Percentiles rank a stretch among this genome's conserved stretches.
Evolutionary conservation across 30 jellyfish, hydroid and myxozoan species (phyloP).

Genomic region (Catostylus mosaicus): DNA sequence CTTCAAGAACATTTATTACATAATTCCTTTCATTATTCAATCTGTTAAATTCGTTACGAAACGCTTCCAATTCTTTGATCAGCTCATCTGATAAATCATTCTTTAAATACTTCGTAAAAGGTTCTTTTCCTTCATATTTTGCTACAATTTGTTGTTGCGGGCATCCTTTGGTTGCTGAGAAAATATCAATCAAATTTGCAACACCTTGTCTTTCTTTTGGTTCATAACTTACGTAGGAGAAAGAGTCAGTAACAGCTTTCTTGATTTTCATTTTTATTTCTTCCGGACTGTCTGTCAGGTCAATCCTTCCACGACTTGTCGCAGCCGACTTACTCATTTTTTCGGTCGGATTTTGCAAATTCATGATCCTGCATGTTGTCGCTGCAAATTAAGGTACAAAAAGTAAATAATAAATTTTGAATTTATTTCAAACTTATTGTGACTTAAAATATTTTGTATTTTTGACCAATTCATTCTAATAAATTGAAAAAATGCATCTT

Average conservation of each 20-base stretch:
- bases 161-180: conserved; percentile 43
- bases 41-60: conserved; percentile 49
- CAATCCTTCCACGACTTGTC: conserved; percentile 70
- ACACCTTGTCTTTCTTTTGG: conserved; percentile 80
- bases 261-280: conserved; percentile 49
- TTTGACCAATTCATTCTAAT: too few species aligned
- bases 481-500: too few species aligned
- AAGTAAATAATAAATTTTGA: not conserved
- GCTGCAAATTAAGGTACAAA: conserved; percentile 6
- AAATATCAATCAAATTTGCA: conserved; percentile 66
- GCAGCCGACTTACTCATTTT: conserved; percentile 93
- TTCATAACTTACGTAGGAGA: conserved; percentile 60
- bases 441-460: not conserved
- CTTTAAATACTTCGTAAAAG: conserved; percentile 71
- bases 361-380: conserved; percentile 67
- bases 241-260: conserved; percentile 91
- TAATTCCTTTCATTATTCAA: conserved; percentile 50
- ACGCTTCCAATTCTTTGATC: conserved; percentile 40
- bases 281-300: conserved; percentile 72
- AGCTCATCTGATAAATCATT: conserved; percentile 65
- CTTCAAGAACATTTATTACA: conserved; percentile 53
- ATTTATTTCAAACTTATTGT: not conserved
- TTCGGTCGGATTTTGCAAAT: conserved; percentile 74
- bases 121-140: conserved; percentile 33
- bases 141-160: conserved; percentile 28